Percentiles rank a stretch among this genome's conserved stretches.
Evolutionary conservation across 2,797 vertebrate genomes (phyloP).

Genomic region (Poliocrania exsul): DNA sequence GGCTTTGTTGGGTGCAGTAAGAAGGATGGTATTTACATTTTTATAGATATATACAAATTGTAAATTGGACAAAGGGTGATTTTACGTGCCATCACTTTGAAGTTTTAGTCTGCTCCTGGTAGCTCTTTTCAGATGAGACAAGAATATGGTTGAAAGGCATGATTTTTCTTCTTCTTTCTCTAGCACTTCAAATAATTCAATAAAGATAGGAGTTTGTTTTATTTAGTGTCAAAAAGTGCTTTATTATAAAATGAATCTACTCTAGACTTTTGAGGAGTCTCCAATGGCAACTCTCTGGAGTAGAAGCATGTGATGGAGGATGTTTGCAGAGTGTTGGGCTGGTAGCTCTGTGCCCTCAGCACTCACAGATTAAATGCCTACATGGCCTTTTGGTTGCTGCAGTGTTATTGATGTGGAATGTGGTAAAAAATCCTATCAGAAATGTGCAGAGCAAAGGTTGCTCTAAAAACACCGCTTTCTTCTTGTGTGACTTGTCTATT

Average conservation of each 20-base stretch:
- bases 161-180: neutral
- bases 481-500: neutral
- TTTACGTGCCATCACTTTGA: neutral
- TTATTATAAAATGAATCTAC: constrained; percentile 27
- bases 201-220: constrained; percentile 34
- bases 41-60: neutral
- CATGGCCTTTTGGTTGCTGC: constrained; percentile 30
- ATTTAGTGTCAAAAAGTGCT: constrained; percentile 35
- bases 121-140: neutral
- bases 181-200: constrained; percentile 14
- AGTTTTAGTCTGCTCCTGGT: neutral
- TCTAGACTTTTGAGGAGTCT: constrained; percentile 25
- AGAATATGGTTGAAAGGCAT: neutral
- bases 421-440: constrained; percentile 3
- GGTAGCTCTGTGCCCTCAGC: constrained; percentile 1
- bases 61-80: neutral
- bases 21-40: neutral
- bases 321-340: neutral
- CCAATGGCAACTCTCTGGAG: constrained; percentile 14
- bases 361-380: constrained; percentile 32
- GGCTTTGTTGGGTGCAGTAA: neutral
- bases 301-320: neutral
- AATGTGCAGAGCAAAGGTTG: neutral
- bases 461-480: neutral
- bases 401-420: constrained; percentile 28